phyloP scores from a whole-genome alignment of 2,888 invertebrate genomes.

The Drosophila macrospina region DNA sequence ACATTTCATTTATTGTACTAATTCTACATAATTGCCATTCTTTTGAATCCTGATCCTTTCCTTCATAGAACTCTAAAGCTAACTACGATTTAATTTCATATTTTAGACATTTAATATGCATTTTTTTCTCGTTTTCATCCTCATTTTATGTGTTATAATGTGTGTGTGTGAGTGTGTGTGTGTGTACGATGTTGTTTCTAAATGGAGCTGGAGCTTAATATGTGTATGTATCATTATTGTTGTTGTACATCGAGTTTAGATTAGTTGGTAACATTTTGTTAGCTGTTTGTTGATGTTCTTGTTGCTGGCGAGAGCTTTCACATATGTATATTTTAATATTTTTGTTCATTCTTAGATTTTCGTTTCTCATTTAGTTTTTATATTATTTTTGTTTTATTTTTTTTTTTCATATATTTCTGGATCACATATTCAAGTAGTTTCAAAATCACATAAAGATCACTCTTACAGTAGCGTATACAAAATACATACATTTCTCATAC shows the following conservation, averaged over 20 bases:
- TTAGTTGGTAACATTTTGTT: conserved; percentile 62
- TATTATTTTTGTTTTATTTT: conserved; percentile 23
- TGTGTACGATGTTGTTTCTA: conserved; percentile 44
- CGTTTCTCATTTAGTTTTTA: conserved; percentile 14
- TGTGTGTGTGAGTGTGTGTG: conserved; percentile 27
- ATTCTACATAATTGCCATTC: conserved; percentile 66
- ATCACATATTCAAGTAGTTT: conserved; percentile 82
- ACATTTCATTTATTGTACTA: conserved; percentile 65
- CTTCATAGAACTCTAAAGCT: conserved; percentile 58
- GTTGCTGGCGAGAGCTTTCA: conserved; percentile 55
- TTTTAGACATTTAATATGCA: conserved; percentile 68
- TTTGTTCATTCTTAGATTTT: conserved; percentile 46
- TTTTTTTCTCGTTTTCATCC: conserved; percentile 5
- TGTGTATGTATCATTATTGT: conserved; percentile 32
- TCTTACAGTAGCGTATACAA: conserved; percentile 82
- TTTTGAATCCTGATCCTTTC: conserved; percentile 32
- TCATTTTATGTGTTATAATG: conserved; percentile 30
- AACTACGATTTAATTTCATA: conserved; percentile 66
- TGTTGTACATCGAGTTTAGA: conserved; percentile 64
- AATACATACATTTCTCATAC: conserved; percentile 72
- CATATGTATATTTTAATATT: conserved; percentile 57
- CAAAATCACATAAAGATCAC: conserved; percentile 82
- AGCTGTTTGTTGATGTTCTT: conserved; percentile 31
- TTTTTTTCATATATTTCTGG: conserved; percentile 68
- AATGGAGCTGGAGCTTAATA: conserved; percentile 75